Evolutionary conservation across 2,797 vertebrate genomes (phyloP).

Genomic region (Pantherophis vulpinus): DNA sequence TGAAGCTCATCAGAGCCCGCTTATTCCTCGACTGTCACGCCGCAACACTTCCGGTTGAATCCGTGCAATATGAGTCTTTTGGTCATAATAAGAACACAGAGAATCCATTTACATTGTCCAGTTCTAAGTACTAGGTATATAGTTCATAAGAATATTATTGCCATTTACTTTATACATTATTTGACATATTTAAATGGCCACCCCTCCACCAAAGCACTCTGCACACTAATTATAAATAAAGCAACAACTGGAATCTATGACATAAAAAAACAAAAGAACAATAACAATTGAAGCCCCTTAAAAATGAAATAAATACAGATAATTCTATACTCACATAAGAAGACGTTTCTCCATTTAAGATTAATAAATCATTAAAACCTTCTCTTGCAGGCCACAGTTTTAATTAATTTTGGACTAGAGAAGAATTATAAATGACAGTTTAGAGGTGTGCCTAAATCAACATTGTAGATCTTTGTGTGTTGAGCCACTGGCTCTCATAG

Average conservation of each 20-base stretch:
- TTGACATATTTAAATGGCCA: background rate
- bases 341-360: background rate
- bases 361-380: constrained; percentile 40
- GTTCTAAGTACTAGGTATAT: background rate
- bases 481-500: background rate
- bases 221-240: background rate
- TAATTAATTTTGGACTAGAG: constrained; percentile 41
- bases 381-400: constrained; percentile 35
- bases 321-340: background rate
- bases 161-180: background rate
- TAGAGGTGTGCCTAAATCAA: constrained; percentile 4
- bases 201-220: background rate
- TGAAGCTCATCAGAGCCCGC: no score
- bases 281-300: background rate
- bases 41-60: no score
- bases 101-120: background rate
- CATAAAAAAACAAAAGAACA: background rate
- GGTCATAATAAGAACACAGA: background rate
- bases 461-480: background rate
- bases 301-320: background rate
- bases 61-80: background rate
- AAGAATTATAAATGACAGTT: constrained; percentile 20
- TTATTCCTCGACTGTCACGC: no score
- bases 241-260: background rate
- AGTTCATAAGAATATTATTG: background rate